Evolutionary conservation across 2,888 invertebrate species (phyloP).

Genomic region (Eupithecia exiguata): DNA sequence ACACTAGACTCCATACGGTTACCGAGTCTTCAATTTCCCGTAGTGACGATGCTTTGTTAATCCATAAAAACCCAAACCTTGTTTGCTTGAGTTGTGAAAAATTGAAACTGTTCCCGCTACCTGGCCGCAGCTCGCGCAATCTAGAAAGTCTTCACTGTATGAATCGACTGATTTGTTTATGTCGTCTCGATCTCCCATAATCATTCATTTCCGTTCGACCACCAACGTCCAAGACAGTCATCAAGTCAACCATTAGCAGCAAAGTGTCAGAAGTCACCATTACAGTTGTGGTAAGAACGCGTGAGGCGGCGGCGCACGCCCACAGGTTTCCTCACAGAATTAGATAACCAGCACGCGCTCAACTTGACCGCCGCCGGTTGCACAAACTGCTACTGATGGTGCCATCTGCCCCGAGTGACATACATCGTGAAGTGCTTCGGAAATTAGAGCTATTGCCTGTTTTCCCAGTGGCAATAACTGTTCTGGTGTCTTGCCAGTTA

Average conservation of each 20-base stretch:
- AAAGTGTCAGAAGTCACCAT: conserved; percentile 21
- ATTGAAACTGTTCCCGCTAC: not conserved
- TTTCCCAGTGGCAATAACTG: not conserved
- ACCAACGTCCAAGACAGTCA: not conserved
- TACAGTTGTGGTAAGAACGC: conserved; percentile 20
- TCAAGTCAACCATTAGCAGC: not conserved
- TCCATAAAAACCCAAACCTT: too few relatives aligned
- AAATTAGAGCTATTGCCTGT: not conserved
- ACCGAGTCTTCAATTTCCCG: not conserved
- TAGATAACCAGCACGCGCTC: conserved; percentile 34
- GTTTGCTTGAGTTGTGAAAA: not conserved
- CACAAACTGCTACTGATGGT: conserved; percentile 12
- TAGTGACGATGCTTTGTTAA: not conserved
- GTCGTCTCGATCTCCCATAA: not conserved
- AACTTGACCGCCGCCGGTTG: conserved; percentile 31
- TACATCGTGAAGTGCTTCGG: not conserved
- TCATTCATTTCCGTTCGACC: not conserved
- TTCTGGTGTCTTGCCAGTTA: not conserved
- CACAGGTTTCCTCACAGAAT: conserved; percentile 26
- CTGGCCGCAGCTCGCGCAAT: not conserved
- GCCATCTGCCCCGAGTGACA: not conserved
- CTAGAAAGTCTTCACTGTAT: not conserved
- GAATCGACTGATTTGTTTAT: not conserved
- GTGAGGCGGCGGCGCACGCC: conserved; percentile 14
- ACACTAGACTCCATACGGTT: not conserved